phyloP scores from a whole-genome alignment of 2,888 invertebrate genomes.

The Drosophila villosipedis region DNA sequence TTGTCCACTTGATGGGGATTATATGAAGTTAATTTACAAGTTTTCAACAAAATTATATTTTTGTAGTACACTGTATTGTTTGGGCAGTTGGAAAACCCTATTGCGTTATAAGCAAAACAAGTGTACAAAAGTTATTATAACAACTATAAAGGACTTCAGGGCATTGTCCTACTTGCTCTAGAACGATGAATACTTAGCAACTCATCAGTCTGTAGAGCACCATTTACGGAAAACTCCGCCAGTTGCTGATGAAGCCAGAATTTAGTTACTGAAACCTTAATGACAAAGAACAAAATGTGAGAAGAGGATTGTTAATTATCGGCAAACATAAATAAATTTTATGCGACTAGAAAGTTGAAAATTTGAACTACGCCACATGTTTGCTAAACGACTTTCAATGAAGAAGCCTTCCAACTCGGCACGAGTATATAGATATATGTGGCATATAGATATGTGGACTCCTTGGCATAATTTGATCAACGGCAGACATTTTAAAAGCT shows the following conservation, averaged over 20 bases:
- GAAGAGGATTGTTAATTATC: not conserved
- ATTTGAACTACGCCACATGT: not conserved
- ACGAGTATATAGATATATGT: too few species aligned
- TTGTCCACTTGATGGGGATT: not conserved
- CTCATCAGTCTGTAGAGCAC: not conserved
- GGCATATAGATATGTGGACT: accelerated
- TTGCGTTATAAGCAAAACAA: not conserved
- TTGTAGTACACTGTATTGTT: not conserved
- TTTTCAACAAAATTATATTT: not conserved
- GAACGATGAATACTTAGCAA: not conserved
- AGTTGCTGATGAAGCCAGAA: not conserved
- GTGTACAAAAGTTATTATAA: not conserved
- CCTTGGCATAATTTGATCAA: not conserved
- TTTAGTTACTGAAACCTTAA: not conserved
- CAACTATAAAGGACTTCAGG: not conserved
- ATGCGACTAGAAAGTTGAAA: not conserved
- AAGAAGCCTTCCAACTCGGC: not conserved
- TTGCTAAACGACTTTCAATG: not conserved
- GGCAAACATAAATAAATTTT: not conserved
- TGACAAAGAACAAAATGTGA: not conserved
- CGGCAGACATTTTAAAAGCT: not conserved
- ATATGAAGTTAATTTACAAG: not conserved
- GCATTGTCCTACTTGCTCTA: not conserved
- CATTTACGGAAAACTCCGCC: not conserved
- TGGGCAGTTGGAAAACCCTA: not conserved